Evolutionary conservation across 2,888 invertebrate genomes (phyloP).

Genomic region (Chrysina gloriosa): DNA sequence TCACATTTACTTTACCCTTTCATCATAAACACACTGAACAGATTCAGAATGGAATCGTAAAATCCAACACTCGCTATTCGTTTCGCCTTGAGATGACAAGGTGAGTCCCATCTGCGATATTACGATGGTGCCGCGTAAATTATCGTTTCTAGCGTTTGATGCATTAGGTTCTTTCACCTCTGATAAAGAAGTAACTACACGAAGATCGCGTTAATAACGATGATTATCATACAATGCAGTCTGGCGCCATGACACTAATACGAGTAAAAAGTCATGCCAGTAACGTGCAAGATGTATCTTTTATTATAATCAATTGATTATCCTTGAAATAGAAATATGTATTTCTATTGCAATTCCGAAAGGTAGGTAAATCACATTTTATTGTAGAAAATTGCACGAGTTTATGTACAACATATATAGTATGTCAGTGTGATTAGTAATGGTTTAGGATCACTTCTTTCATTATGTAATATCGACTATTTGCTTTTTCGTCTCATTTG

Average conservation of each 20-base stretch:
- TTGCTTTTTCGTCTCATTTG: no score
- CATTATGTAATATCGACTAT: no score
- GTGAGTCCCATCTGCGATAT: background rate
- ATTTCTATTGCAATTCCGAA: background rate
- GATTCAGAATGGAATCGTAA: no score
- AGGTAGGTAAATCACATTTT: background rate
- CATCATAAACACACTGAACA: no score
- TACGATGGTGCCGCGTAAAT: background rate
- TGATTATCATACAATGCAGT: background rate
- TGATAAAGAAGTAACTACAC: background rate
- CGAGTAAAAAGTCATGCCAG: no score
- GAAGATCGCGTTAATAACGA: background rate
- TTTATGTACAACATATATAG: background rate
- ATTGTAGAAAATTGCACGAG: background rate
- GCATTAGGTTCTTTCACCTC: conserved; percentile 14
- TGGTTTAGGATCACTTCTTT: no score
- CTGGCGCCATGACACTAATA: background rate
- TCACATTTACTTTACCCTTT: no score
- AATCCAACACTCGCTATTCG: no score
- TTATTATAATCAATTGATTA: background rate
- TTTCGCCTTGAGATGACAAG: background rate
- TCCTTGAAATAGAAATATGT: background rate
- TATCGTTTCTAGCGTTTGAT: background rate
- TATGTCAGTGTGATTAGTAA: background rate
- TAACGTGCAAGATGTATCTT: background rate